These are phyloP conservation scores for Calypte anna DNA, from an alignment of 2,113 vertebrate genomes.

Conservation along the genomic window DNA sequence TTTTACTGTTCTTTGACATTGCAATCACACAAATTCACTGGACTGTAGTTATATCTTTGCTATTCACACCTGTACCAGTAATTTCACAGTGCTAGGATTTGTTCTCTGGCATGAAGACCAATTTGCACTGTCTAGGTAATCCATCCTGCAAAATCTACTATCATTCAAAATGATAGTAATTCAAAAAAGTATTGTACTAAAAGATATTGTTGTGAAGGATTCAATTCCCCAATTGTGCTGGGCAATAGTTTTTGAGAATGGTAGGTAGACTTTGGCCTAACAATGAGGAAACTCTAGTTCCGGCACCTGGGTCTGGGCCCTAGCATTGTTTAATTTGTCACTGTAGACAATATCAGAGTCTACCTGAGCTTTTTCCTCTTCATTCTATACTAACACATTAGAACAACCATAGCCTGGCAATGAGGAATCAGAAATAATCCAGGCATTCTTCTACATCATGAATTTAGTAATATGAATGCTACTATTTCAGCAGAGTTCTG, in stretches of 20 bases:
- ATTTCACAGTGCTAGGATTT: background rate
- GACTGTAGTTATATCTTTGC: background rate
- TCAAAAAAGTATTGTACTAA: background rate
- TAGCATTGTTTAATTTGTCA: background rate
- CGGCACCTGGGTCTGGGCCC: background rate
- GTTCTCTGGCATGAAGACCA: background rate
- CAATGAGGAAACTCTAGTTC: background rate
- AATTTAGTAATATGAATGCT: background rate
- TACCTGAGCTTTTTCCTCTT: background rate
- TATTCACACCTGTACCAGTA: background rate
- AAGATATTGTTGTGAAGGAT: rapidly evolving
- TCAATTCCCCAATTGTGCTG: background rate
- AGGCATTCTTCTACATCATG: background rate
- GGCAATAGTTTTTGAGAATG: background rate
- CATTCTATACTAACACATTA: background rate
- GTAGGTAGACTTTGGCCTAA: background rate
- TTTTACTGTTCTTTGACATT: background rate
- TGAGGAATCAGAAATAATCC: background rate
- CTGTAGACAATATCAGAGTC: background rate
- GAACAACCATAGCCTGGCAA: background rate
- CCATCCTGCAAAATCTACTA: background rate
- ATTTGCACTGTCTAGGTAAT: background rate
- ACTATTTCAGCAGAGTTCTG: background rate
- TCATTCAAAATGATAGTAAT: background rate
- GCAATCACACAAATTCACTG: background rate